phyloP scores from a whole-genome alignment of 2,113 vertebrate genomes.

The Ailuropoda melanoleuca region DNA sequence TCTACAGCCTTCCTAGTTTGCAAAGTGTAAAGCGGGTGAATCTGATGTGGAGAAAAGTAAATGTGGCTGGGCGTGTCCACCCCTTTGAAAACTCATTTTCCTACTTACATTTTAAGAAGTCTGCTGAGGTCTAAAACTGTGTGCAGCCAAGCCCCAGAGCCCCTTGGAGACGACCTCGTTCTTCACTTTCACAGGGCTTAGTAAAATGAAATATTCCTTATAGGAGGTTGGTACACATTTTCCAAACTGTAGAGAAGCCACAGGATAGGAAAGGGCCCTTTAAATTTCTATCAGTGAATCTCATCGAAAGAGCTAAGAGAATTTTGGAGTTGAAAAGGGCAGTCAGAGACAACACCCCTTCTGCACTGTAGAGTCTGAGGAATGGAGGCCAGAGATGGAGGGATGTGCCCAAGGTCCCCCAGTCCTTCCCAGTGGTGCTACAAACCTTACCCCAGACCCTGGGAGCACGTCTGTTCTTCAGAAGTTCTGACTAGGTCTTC shows the following conservation, averaged over 20 bases:
- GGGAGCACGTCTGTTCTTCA: not conserved
- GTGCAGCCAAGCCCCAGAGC: not conserved
- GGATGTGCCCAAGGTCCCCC: not conserved
- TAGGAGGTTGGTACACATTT: not conserved
- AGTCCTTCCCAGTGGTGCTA: not conserved
- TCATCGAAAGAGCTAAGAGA: not conserved
- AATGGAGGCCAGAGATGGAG: not conserved
- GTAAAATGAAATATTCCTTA: not conserved
- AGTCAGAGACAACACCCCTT: not conserved
- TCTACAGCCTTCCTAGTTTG: not conserved
- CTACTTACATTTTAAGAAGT: not conserved
- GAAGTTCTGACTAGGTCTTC: not conserved
- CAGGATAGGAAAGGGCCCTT: not conserved
- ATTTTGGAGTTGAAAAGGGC: not conserved
- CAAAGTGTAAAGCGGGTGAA: not conserved
- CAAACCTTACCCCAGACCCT: not conserved
- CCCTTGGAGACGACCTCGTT: not conserved
- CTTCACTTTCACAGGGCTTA: not conserved
- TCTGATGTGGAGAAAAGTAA: not conserved
- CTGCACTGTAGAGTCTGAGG: not conserved
- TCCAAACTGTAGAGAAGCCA: not conserved
- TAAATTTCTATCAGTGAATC: not conserved
- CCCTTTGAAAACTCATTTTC: not conserved
- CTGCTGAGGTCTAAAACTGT: not conserved
- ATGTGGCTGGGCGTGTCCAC: not conserved